phyloP scores from a whole-genome alignment of 2,888 invertebrate species.

The Philereme vetulata region DNA sequence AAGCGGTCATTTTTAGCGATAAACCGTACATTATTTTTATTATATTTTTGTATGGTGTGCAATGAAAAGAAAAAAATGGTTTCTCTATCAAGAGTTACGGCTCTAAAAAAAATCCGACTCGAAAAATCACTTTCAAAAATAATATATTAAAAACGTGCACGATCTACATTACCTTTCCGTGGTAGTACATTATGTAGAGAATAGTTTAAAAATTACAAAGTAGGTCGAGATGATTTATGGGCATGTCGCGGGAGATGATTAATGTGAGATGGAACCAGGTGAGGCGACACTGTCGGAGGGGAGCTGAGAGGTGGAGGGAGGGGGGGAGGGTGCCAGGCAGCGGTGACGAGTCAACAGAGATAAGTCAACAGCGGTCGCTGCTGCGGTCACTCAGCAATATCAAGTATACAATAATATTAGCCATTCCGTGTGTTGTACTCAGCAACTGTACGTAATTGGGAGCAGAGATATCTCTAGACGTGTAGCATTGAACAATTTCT shows the following conservation, averaged over 20 bases:
- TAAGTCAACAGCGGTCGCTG: conserved; percentile 1
- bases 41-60: too few species aligned
- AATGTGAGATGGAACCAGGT: conserved; percentile 34
- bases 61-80: too few species aligned
- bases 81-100: too few species aligned
- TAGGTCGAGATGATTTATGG: conserved; percentile 47
- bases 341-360: conserved; percentile 10
- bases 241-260: conserved; percentile 34
- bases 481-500: too few species aligned
- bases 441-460: too few species aligned
- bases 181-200: conserved; percentile 18
- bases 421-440: too few species aligned
- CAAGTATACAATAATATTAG: background rate
- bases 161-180: background rate
- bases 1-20: too few species aligned
- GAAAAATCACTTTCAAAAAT: too few species aligned
- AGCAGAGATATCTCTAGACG: too few species aligned
- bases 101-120: too few species aligned
- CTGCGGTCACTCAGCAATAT: background rate
- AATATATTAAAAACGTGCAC: background rate
- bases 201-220: conserved; percentile 51
- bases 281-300: conserved; percentile 29
- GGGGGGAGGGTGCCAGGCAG: background rate
- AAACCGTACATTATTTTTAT: too few species aligned
- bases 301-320: conserved; percentile 6